Conservation (phyloP, 2,797 vertebrate genomes). For the Hozukius guyotensis region DNA sequence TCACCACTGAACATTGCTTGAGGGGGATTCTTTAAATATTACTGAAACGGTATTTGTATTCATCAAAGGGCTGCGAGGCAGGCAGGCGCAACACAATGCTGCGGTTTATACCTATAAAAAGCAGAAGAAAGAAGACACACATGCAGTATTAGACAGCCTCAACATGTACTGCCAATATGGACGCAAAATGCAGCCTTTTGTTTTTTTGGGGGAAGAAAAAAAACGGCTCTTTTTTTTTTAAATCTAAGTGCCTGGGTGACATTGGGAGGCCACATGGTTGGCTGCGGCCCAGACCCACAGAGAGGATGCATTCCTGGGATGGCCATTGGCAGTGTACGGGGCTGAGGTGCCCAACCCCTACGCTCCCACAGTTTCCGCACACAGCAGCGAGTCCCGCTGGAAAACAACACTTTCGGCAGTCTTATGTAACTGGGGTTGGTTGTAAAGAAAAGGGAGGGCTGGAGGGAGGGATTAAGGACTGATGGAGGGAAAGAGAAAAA, state of each 20-base stretch:
- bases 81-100: constrained; percentile 31
- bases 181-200: constrained; percentile 63
- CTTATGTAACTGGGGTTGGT: constrained; percentile 68
- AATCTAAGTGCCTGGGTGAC: constrained; percentile 58
- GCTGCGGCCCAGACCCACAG: constrained; percentile 70
- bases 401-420: constrained; percentile 62
- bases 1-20: constrained; percentile 50
- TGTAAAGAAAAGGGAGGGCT: constrained; percentile 48
- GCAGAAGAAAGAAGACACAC: constrained; percentile 38
- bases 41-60: constrained; percentile 72
- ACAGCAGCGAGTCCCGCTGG: constrained; percentile 54
- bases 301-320: constrained; percentile 77
- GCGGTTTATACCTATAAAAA: constrained; percentile 63
- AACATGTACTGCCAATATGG: constrained; percentile 47
- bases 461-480: constrained; percentile 49
- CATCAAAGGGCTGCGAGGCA: constrained; percentile 65
- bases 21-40: constrained; percentile 73
- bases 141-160: constrained; percentile 61
- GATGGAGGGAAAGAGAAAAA: constrained; percentile 26
- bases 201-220: constrained; percentile 33
- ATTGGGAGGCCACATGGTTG: constrained; percentile 79
- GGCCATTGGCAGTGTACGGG: constrained; percentile 62
- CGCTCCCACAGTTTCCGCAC: constrained; percentile 67
- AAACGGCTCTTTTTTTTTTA: background rate
- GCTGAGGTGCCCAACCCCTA: constrained; percentile 67